Evolutionary conservation across 2,113 vertebrate genomes (phyloP), one percentile per base, ranked within the genome.

Genomic region (Myrmophylax atrothorax): DNA sequence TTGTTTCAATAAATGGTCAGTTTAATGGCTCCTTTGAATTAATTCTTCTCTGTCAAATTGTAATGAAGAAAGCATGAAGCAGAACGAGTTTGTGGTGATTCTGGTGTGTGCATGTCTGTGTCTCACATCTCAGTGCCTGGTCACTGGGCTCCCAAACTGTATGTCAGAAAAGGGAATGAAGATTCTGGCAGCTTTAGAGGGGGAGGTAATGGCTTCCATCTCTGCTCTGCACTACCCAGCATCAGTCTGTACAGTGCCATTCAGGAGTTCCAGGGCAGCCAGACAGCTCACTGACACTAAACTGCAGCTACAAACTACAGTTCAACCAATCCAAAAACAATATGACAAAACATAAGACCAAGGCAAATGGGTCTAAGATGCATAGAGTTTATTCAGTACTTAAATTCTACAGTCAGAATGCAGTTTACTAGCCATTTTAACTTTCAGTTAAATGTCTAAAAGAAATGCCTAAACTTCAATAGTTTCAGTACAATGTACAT

Each of bases 371-470:
- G n/a, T 84, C 88, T 93, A 79, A 95, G 96, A 86, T 97, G 91
- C 94, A 97, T 94, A 97, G 93, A 96, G 77, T 98, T 98, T 98
- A 98, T 98, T 98, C 97, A 94, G 91, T 91, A 92, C 60, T 93
- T 49, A 40, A 80, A 76, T 92, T 95, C 95, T 97, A 97, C 94
- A 97, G 87, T 95, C 85, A 96, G 89, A 94, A 96, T 86, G 91
- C 72, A 89, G 46, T 86, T 78, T 47, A 91, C 83, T 93, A 97
- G 92, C 23, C 6, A 40, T 67, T 93, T 95, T 81, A 84, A 78
- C 80, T 92, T 69, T 95, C 90, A 85, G 60, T 82, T 93, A 92
- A 70, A 28, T 64, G 49, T 77, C 81, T 69, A 75, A 79, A 80
- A 89, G 84, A 80, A 82, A 40, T 46, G 1, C 58, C 76, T 87